Evolutionary conservation across 2,113 vertebrate genomes (phyloP).

Genomic region (Solenodon paradoxus): DNA sequence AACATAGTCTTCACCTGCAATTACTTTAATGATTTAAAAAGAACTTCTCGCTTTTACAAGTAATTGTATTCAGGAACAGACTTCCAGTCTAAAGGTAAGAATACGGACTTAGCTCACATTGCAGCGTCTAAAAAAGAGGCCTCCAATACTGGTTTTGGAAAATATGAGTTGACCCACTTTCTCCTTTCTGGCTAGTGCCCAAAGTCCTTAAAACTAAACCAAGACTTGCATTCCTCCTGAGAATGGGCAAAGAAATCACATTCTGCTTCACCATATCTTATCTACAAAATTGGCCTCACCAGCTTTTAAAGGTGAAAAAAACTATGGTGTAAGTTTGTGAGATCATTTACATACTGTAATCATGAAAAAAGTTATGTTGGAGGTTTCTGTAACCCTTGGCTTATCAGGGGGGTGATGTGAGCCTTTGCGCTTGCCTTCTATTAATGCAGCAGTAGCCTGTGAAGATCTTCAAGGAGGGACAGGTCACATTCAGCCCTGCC

Average conservation of each 20-base stretch:
- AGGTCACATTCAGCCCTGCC: neutral
- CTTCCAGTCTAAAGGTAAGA: neutral
- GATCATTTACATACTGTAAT: neutral
- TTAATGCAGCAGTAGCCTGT: neutral
- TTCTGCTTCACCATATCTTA: neutral
- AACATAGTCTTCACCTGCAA: neutral
- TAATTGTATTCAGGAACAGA: neutral
- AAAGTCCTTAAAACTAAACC: neutral
- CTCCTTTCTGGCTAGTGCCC: constrained; percentile 19
- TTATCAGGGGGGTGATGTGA: fast-evolving
- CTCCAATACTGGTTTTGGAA: neutral
- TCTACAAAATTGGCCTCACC: neutral
- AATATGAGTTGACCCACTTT: neutral
- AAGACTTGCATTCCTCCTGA: neutral
- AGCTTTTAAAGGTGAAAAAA: neutral
- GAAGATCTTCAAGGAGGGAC: neutral
- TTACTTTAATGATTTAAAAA: neutral
- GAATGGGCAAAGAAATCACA: neutral
- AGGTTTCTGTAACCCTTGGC: neutral
- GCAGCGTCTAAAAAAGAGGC: neutral
- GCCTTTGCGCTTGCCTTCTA: no score
- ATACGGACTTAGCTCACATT: neutral
- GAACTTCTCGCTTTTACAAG: neutral
- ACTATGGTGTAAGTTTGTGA: neutral
- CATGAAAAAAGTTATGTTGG: neutral